Evolutionary conservation across 2,113 vertebrate genomes (phyloP), one percentile per base, ranked within the genome.

Genomic region (Petromus typicus): DNA sequence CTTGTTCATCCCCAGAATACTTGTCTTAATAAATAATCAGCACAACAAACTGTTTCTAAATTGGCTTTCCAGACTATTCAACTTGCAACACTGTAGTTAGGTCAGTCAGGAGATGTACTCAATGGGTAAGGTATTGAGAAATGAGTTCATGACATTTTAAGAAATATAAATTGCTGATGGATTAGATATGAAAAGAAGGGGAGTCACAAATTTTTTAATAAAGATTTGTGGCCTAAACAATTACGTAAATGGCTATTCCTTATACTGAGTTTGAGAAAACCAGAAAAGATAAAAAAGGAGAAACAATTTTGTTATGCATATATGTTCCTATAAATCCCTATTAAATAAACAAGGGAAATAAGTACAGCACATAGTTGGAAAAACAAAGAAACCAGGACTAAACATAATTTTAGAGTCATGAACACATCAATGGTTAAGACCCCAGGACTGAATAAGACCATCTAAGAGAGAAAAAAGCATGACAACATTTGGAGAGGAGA

Each of bases 11-110:
- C 17, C 13, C 59, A 89, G 7, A 7, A 22, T 63, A 43, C 37
- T 73, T 95, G 45, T 75, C 30, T 79, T 71, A 88, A 34, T 45
- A 66, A 91, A 93, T 81, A 88, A 64, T 87, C 30, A 34, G 9
- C 59, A 76, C 40, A 91, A 23, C 89, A 97, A 95, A 86, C 73
- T 80, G 8, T 88, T 63, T 82, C 37, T 63, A 89, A 91, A 54
- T 69, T 20, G 63, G 66, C 56, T 90, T 90, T n/a, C 85, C 63
- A 86, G 56, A 86, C 67, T 69, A 97, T 1, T 43, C 75, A 86
- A 71, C 9, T 34, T 45, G n/a, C 17, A 78, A 86, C 17, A 76
- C 0, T 69, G 22, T 59, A 75, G 43, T n/a, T 23, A 27, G 40
- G 43, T 8, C 17, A 84, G 17, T 78, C 32, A 56, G 81, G 13